A percentile compares a stretch with the other conserved stretches of the same genome.
Evolutionary conservation across 2,888 invertebrate genomes (phyloP).

Genomic region (Lycia hirtaria): DNA sequence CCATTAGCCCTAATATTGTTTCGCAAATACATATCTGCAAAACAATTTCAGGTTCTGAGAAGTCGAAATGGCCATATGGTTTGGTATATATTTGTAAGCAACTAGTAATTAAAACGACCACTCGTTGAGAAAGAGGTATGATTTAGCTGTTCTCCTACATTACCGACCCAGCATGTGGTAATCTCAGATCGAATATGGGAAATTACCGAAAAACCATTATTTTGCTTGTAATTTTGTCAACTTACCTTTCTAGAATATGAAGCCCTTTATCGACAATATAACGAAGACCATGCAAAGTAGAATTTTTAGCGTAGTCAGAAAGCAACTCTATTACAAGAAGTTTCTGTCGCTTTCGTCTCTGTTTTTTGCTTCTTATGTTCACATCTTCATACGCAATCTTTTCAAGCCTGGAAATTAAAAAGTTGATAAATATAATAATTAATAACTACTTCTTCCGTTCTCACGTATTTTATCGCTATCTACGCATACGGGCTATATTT

Average conservation of each 20-base stretch:
- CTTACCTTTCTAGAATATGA: constrained; percentile 24
- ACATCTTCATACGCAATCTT: constrained; percentile 43
- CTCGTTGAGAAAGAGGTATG: too few species aligned
- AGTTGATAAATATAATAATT: not conserved
- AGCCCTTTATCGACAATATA: constrained; percentile 23
- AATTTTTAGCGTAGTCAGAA: constrained; percentile 40
- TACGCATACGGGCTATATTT: too few species aligned
- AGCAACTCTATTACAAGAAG: constrained; percentile 49
- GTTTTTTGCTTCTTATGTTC: constrained; percentile 43
- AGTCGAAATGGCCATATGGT: too few species aligned
- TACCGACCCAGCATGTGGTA: too few species aligned
- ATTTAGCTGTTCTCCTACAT: too few species aligned
- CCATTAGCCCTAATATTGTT: too few species aligned
- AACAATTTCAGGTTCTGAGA: too few species aligned
- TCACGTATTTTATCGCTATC: too few species aligned
- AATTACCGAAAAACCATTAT: not conserved
- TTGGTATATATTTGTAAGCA: too few species aligned
- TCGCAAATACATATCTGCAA: too few species aligned
- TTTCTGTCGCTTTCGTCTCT: constrained; percentile 53
- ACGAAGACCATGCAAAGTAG: constrained; percentile 18
- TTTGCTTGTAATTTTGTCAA: not conserved
- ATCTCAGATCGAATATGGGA: not conserved
- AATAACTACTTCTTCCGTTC: too few species aligned
- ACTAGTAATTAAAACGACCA: too few species aligned
- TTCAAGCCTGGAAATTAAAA: constrained; percentile 27